phyloP scores from a whole-genome alignment of 1,140 invertebrate species.

The Eupeodes corollae region DNA sequence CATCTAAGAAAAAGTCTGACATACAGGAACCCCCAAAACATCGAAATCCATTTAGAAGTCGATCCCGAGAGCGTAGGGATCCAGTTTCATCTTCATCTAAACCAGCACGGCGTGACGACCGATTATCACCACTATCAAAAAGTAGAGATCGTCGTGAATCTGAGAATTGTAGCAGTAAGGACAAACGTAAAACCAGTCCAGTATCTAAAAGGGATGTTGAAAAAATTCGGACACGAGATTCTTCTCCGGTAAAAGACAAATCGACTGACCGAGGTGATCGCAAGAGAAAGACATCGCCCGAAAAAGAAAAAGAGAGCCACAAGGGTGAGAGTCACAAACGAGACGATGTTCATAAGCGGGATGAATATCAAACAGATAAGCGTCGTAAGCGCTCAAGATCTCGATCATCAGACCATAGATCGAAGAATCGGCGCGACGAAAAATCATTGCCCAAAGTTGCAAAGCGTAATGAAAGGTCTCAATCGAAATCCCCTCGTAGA shows the following conservation, averaged over 20 bases:
- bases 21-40: too few relatives aligned
- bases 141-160: background rate
- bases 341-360: background rate
- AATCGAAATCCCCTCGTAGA: too few relatives aligned
- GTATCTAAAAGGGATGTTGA: too few relatives aligned
- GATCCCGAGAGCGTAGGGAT: conserved; percentile 17
- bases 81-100: background rate
- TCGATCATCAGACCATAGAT: background rate
- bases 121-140: background rate
- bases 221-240: too few relatives aligned
- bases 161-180: background rate
- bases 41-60: conserved; percentile 16
- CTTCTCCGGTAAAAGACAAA: too few relatives aligned
- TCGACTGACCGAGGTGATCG: too few relatives aligned
- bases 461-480: too few relatives aligned
- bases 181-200: background rate
- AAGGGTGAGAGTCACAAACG: conserved; percentile 4
- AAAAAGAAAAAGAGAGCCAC: conserved; percentile 1
- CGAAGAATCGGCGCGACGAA: background rate
- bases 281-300: conserved; percentile 7
- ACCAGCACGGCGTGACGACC: conserved; percentile 1
- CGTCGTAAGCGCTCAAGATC: conserved; percentile 8
- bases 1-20: conserved; percentile 7
- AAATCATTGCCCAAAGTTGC: background rate
- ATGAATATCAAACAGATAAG: conserved; percentile 5